Percentiles rank a stretch among this genome's conserved stretches.
Evolutionary conservation across 2,797 vertebrate species (phyloP).

Genomic region (Rallus crepitans): DNA sequence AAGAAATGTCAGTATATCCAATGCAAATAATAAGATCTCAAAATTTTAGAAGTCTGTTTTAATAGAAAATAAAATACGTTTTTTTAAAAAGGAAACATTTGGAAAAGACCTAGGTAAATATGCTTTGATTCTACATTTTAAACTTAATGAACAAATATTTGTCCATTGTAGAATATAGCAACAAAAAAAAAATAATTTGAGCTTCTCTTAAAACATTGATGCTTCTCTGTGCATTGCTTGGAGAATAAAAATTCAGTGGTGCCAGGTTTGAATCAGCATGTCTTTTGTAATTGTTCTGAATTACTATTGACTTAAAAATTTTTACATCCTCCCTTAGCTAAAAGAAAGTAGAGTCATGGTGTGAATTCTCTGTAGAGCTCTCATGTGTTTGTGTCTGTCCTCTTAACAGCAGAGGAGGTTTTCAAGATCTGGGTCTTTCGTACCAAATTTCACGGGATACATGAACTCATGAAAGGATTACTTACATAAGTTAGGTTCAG

Average conservation of each 20-base stretch:
- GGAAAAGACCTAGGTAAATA: background rate
- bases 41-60: background rate
- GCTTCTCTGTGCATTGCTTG: background rate
- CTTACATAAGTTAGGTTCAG: background rate
- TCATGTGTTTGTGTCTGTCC: background rate
- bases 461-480: background rate
- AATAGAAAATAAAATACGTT: background rate
- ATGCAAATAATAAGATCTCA: conserved; percentile 19
- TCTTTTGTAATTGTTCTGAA: conserved; percentile 19
- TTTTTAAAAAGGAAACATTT: background rate
- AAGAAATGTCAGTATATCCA: conserved; percentile 53
- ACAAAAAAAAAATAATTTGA: background rate
- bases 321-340: conserved; percentile 4
- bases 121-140: background rate
- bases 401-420: background rate
- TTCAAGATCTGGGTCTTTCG: background rate
- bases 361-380: background rate
- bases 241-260: background rate
- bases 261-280: background rate
- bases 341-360: background rate
- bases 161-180: background rate
- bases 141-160: background rate
- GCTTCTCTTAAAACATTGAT: background rate
- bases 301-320: conserved; percentile 10
- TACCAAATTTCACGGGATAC: background rate